Percentiles rank a stretch among this genome's conserved stretches.
Evolutionary conservation across 2,888 invertebrate species (phyloP).

Genomic region (Drosophila recens): DNA sequence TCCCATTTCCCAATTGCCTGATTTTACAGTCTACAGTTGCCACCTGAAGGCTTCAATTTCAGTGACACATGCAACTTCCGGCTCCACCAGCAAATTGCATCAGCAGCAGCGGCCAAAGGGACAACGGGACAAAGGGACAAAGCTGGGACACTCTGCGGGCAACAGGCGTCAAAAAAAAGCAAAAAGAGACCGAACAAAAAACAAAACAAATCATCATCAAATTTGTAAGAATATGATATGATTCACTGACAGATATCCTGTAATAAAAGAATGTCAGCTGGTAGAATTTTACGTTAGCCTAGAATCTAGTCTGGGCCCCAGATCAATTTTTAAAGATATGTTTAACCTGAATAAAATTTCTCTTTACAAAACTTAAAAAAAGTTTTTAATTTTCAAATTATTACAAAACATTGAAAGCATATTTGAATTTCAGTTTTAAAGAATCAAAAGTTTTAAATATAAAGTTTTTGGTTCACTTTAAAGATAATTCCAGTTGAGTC

Average conservation of each 20-base stretch:
- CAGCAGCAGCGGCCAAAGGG: conserved; percentile 31
- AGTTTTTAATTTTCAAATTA: no score
- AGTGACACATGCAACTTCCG: conserved; percentile 79
- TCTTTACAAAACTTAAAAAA: fast-evolving
- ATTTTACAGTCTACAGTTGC: conserved; percentile 13
- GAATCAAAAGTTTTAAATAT: not conserved
- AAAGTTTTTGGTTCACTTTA: no score
- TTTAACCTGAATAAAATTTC: no score
- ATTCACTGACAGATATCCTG: conserved; percentile 6
- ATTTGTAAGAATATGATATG: not conserved
- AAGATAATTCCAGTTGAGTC: no score
- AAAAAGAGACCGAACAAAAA: conserved; percentile 1
- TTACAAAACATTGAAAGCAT: no score
- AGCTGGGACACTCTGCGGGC: conserved; percentile 54
- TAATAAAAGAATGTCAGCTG: not conserved
- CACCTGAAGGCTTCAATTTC: conserved; percentile 52
- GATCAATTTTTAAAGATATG: no score
- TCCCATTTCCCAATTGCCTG: conserved; percentile 18
- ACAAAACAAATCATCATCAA: conserved; percentile 9
- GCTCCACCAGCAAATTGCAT: conserved; percentile 75
- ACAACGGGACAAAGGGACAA: conserved; percentile 1
- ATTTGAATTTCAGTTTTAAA: not conserved
- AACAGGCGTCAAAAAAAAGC: conserved; percentile 39
- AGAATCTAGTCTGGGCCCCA: no score
- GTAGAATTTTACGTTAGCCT: not conserved